Percentiles rank a stretch among this genome's conserved stretches.
Conservation (phyloP, 2,888 invertebrate species). For the Drosophila lacicola region DNA sequence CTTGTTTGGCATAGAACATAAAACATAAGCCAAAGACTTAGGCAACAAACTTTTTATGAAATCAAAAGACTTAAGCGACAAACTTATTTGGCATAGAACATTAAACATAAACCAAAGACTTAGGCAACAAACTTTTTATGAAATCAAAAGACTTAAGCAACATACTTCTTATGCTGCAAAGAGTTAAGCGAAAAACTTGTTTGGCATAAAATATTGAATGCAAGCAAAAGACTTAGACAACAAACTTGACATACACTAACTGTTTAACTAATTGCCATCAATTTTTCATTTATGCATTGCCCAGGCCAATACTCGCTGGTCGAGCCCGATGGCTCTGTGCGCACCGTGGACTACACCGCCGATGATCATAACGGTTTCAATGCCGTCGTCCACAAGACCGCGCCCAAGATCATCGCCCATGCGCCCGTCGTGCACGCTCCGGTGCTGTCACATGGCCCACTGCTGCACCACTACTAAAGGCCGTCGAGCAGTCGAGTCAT, state of each 20-base stretch:
- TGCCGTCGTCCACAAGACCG: constrained; percentile 89
- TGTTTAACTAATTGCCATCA: constrained; percentile 2
- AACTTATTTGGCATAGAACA: not conserved
- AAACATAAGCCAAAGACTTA: constrained; percentile 27
- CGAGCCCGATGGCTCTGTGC: constrained; percentile 86
- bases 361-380: constrained; percentile 90
- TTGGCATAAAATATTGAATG: not conserved
- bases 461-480: constrained; percentile 84
- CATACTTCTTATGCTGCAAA: constrained; percentile 38
- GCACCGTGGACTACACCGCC: constrained; percentile 88
- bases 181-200: constrained; percentile 57
- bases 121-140: constrained; percentile 20
- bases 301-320: constrained; percentile 87
- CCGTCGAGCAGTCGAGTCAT: constrained; percentile 57
- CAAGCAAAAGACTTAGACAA: constrained; percentile 12
- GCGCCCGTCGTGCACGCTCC: constrained; percentile 83
- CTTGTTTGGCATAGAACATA: constrained; percentile 14
- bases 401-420: constrained; percentile 86
- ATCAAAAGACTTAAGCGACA: not conserved
- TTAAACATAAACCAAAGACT: constrained; percentile 26
- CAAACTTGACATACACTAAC: not conserved
- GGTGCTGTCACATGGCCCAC: constrained; percentile 85
- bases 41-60: constrained; percentile 17
- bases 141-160: constrained; percentile 49
- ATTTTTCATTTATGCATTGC: not conserved